Evolutionary conservation across 2,113 vertebrate genomes (phyloP), one percentile per base, ranked within the genome.

Genomic region (Podocnemis expansa): DNA sequence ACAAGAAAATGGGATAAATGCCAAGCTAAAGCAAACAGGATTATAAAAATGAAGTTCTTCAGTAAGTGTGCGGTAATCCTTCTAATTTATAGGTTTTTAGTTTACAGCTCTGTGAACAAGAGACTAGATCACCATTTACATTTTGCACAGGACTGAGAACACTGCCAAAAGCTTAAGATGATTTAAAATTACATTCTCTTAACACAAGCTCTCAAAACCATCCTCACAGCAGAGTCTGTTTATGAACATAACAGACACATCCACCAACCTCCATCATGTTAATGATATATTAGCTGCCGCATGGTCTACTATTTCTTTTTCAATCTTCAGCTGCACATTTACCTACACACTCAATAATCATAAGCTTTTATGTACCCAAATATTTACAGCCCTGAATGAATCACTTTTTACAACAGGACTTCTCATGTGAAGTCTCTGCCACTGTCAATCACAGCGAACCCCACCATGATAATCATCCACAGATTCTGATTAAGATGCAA

Each of bases 1-100:
- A 96, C 96, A 96, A 47, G n/a, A n/a, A 47, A 96, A 92, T 60
- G 87, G 92, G 91, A 94, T 90, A 96, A 97, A 93, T 91, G 94
- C 89, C 91, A 96, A 96, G 89, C 89, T 93, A 91, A 93, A 96
- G 84, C 31, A 90, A 78, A 80, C 94, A 75, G 86, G 94, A 93
- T 90, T 95, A 92, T 90, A 96, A 98, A 96, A 96, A 86, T 73
- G 58, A 60, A 97, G 91, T 95, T 91, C 83, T 75, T 16, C 34
- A 52, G 7, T 47, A 95, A 97, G 91, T 87, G 80, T 13, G 73
- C 10, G 67, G 86, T 81, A 89, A 86, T 90, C 89, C 70, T 63
- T 89, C 79, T 21, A 93, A 93, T 34, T 86, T 80, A 92, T 94
- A 90, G 93, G 91, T 95, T 70, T 92, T 90, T 93, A 94, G 94